These are phyloP conservation scores for Patiria miniata DNA, from an alignment of 35 echinoderm and acorn worm genomes.

Conservation along the genomic window DNA sequence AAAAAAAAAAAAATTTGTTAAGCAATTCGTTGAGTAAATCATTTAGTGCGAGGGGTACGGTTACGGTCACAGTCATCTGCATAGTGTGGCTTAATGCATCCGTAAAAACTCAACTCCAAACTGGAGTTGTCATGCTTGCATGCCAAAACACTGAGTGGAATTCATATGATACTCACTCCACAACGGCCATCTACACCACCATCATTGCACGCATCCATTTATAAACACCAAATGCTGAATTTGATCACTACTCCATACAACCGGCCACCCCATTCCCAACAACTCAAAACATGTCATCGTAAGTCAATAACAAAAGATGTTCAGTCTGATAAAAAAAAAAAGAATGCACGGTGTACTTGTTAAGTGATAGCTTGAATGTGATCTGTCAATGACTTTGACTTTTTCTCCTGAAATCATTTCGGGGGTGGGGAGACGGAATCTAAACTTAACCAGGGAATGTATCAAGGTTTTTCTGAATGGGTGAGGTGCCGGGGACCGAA, in stretches of 20 bases:
- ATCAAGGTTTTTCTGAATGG: no score
- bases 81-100: neutral
- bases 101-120: constrained; percentile 15
- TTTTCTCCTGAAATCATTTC: no score
- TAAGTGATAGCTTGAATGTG: no score
- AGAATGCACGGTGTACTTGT: no score
- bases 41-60: constrained; percentile 7
- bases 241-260: constrained; percentile 6
- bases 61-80: neutral
- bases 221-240: constrained; percentile 3
- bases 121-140: constrained; percentile 24
- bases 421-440: no score
- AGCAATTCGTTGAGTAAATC: constrained; percentile 8
- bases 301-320: no score
- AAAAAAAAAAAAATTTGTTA: neutral
- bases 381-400: no score
- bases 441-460: no score
- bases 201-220: neutral
- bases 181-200: neutral
- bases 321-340: no score
- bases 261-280: no score
- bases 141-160: neutral
- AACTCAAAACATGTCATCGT: no score
- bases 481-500: no score
- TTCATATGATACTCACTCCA: constrained; percentile 13